A percentile compares a stretch with the other conserved stretches of the same genome.
Evolutionary conservation across 2,797 vertebrate genomes (phyloP).

Genomic region (Crypturellus tataupa): DNA sequence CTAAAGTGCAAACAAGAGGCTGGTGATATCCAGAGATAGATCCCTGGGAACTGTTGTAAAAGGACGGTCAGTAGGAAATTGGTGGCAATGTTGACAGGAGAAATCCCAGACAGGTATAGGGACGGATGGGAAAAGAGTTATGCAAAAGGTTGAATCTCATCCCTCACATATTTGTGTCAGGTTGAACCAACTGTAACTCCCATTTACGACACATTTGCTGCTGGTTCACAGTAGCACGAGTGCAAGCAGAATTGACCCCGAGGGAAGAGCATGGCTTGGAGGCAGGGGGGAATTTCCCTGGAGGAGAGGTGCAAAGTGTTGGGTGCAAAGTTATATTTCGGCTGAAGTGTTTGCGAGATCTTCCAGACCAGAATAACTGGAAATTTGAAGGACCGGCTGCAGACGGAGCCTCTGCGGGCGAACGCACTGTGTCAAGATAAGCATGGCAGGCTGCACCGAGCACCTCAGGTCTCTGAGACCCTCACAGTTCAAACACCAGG

Average conservation of each 20-base stretch:
- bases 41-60: conserved; percentile 10
- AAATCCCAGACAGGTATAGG: conserved; percentile 40
- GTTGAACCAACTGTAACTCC: neutral
- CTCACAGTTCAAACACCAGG: neutral
- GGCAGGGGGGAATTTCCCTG: neutral
- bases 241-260: neutral
- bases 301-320: conserved; percentile 42
- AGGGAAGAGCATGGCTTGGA: neutral
- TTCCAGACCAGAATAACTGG: conserved; percentile 55
- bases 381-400: neutral
- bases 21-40: conserved; percentile 36
- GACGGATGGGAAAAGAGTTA: conserved; percentile 26
- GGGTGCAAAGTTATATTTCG: conserved; percentile 69
- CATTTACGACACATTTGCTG: neutral
- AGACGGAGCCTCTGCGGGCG: neutral
- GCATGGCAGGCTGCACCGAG: neutral
- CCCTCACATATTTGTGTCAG: neutral
- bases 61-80: neutral
- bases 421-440: conserved; percentile 26
- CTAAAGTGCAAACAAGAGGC: conserved; percentile 20
- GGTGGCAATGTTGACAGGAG: conserved; percentile 33
- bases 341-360: conserved; percentile 68
- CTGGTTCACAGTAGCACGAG: neutral
- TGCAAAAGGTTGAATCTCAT: neutral
- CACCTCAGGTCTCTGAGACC: neutral